These are phyloP conservation scores for Drosophila pseudotakahashii DNA, from an alignment of 2,888 invertebrate species.

Conservation along the genomic window DNA sequence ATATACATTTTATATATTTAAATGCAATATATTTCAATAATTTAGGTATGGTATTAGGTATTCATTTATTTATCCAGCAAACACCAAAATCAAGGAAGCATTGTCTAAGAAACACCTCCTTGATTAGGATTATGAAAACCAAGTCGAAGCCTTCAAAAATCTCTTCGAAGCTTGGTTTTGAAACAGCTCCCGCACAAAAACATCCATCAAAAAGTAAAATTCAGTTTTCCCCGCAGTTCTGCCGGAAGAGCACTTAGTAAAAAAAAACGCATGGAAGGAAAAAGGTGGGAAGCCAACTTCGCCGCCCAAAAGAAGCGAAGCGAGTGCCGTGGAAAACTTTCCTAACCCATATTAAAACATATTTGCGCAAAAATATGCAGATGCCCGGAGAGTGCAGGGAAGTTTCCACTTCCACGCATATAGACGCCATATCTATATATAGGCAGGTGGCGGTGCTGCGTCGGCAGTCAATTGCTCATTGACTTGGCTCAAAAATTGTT, in stretches of 20 bases:
- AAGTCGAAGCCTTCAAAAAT: conserved; percentile 13
- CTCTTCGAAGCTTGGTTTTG: conserved; percentile 5
- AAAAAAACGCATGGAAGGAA: conserved; percentile 16
- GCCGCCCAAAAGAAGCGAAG: conserved; percentile 7
- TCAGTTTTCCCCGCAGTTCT: conserved; percentile 17
- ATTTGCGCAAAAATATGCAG: conserved; percentile 61
- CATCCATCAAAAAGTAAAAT: conserved; percentile 37
- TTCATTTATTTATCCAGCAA: too few species aligned
- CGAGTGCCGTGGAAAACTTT: conserved; percentile 49
- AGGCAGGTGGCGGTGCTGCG: conserved; percentile 23
- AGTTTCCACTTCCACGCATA: conserved; percentile 21
- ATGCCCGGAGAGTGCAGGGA: conserved; percentile 38
- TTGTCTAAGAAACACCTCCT: not conserved
- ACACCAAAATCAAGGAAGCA: not conserved
- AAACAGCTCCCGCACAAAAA: conserved; percentile 20
- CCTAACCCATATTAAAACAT: conserved; percentile 47
- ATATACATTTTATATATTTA: too few species aligned
- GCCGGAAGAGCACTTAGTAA: conserved; percentile 26
- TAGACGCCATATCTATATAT: conserved; percentile 13
- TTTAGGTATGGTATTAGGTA: too few species aligned
- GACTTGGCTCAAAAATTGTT: conserved; percentile 58
- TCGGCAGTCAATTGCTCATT: conserved; percentile 74
- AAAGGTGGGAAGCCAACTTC: conserved; percentile 15
- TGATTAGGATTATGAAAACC: not conserved
- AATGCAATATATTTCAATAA: too few species aligned